These are phyloP conservation scores for Amblyornis subalaris DNA, from an alignment of 2,113 vertebrate species.

Conservation along the genomic window DNA sequence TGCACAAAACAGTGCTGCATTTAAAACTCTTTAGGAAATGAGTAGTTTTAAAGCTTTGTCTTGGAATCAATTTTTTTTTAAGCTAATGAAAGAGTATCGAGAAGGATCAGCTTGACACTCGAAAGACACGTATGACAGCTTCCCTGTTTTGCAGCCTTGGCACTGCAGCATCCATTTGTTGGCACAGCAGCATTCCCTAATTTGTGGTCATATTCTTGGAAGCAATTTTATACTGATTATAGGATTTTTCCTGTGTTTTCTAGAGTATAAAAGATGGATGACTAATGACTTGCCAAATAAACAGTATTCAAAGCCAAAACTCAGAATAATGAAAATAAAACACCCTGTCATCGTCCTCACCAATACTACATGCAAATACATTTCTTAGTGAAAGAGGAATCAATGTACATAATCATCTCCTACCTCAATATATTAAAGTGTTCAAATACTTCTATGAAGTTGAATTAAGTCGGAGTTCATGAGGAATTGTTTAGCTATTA, in stretches of 20 bases:
- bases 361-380: background rate
- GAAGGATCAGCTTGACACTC: background rate
- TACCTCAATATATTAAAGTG: background rate
- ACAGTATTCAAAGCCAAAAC: conserved; percentile 12
- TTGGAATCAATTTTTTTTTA: background rate
- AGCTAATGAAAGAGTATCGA: background rate
- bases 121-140: background rate
- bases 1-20: background rate
- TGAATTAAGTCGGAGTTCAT: conserved; percentile 15
- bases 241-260: conserved; percentile 40
- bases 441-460: background rate
- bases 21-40: background rate
- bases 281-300: conserved; percentile 50
- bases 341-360: background rate
- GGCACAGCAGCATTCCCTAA: conserved; percentile 12
- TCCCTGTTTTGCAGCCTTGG: background rate
- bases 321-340: conserved; percentile 9
- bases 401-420: background rate
- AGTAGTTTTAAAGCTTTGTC: background rate
- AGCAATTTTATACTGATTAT: conserved; percentile 16
- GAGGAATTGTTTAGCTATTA: conserved; percentile 39
- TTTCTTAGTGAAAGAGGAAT: background rate
- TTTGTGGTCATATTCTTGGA: conserved; percentile 42
- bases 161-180: conserved; percentile 4
- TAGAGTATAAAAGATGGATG: conserved; percentile 2